Evolutionary conservation across 2,797 vertebrate genomes (phyloP).

Genomic region (Anabacerthia variegaticeps): DNA sequence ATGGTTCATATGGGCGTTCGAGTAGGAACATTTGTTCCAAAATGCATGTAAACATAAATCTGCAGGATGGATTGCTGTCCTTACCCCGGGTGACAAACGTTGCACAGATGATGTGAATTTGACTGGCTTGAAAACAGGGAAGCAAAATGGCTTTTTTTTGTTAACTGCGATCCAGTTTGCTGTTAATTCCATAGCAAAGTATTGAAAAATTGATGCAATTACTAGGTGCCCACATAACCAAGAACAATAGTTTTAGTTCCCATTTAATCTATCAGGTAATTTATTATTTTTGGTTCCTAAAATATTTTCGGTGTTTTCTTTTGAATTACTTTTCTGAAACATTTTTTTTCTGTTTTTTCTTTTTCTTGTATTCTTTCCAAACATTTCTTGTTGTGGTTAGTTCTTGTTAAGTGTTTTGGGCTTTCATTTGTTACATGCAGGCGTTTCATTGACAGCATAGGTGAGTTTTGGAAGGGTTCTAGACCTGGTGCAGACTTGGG

Average conservation of each 20-base stretch:
- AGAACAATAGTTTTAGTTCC: neutral
- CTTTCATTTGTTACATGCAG: neutral
- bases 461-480: neutral
- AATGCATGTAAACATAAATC: conserved; percentile 33
- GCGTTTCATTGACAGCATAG: neutral
- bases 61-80: conserved; percentile 33
- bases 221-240: neutral
- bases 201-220: neutral
- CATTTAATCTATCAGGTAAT: neutral
- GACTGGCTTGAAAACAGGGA: neutral
- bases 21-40: conserved; percentile 24
- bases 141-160: neutral
- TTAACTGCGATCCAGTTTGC: neutral
- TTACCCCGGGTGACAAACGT: neutral
- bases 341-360: neutral
- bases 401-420: neutral
- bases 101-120: conserved; percentile 28
- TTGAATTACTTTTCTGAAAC: neutral
- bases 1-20: conserved; percentile 6
- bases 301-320: neutral
- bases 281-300: neutral
- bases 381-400: neutral
- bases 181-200: neutral
- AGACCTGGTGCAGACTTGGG: neutral
- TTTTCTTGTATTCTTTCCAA: neutral